These are phyloP conservation scores for Meriones psammophilus DNA, from an alignment of 2,797 vertebrate genomes.

Conservation along the genomic window DNA sequence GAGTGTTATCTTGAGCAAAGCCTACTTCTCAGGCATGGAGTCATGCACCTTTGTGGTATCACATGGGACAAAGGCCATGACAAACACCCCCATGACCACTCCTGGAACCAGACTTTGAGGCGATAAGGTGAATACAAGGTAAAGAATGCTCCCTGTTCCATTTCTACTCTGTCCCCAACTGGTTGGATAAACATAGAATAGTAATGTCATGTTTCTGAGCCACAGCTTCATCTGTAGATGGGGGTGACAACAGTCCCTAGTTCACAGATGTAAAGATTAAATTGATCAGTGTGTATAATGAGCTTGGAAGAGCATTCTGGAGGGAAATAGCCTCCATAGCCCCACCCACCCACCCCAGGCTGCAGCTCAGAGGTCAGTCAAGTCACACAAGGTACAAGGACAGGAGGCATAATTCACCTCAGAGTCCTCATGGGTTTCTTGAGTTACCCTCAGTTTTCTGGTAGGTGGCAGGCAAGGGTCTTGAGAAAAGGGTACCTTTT, in stretches of 20 bases:
- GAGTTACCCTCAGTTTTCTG: constrained; percentile 51
- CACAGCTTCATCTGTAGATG: not conserved
- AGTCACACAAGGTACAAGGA: not conserved
- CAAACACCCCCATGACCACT: not conserved
- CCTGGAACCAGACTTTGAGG: not conserved
- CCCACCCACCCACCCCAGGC: not conserved
- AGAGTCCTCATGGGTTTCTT: not conserved
- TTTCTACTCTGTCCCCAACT: not conserved
- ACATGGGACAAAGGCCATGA: not conserved
- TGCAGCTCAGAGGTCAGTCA: not conserved
- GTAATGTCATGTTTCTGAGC: not conserved
- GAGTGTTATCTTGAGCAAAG: not conserved
- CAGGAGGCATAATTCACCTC: not conserved
- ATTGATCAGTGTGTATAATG: too few relatives aligned
- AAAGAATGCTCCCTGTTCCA: not conserved
- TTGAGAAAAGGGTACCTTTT: constrained; percentile 67
- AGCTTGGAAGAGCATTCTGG: not conserved
- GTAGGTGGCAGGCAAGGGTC: constrained; percentile 72
- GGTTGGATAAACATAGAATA: not conserved
- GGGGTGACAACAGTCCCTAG: too few relatives aligned
- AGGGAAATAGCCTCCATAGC: not conserved
- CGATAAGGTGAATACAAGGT: not conserved
- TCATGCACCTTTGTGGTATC: too few relatives aligned
- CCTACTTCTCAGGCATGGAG: not conserved
- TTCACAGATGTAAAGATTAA: not conserved